Evolutionary conservation across 2,888 invertebrate genomes (phyloP).

Genomic region (Rhagonycha lutea): DNA sequence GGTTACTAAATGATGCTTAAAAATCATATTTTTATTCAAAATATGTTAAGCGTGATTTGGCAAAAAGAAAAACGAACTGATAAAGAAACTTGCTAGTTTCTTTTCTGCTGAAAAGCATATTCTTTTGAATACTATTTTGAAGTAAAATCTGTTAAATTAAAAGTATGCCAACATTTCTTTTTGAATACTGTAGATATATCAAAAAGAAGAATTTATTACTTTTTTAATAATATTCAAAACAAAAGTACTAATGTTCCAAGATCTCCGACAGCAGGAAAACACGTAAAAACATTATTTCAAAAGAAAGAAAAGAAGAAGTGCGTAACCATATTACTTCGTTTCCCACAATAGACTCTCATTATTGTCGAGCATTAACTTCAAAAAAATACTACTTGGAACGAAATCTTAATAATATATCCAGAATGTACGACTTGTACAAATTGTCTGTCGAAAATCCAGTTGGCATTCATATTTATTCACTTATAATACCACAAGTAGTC

Average conservation of each 20-base stretch:
- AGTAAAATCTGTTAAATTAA: background rate
- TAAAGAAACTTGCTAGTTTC: background rate
- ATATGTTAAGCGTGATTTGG: background rate
- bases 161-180: slow-evolving; percentile 9
- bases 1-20: background rate
- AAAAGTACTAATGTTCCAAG: background rate
- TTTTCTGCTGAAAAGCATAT: slow-evolving; percentile 15
- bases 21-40: background rate
- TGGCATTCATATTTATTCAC: background rate
- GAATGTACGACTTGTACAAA: slow-evolving; percentile 14
- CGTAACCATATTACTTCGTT: slow-evolving; percentile 15
- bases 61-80: background rate
- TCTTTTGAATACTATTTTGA: slow-evolving; percentile 17
- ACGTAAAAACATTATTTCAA: background rate
- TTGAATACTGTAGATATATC: slow-evolving; percentile 1
- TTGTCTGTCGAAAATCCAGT: background rate
- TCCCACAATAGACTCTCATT: slow-evolving; percentile 11
- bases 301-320: slow-evolving; percentile 4
- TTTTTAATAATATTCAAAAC: slow-evolving; percentile 9
- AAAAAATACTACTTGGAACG: slow-evolving; percentile 25
- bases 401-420: slow-evolving; percentile 3
- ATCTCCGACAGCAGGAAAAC: background rate
- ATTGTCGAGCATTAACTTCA: slow-evolving; percentile 13
- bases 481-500: too few relatives aligned
- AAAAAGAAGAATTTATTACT: slow-evolving; percentile 15